phyloP scores from a whole-genome alignment of 1,140 invertebrate genomes.

The Campoletis sonorensis region DNA sequence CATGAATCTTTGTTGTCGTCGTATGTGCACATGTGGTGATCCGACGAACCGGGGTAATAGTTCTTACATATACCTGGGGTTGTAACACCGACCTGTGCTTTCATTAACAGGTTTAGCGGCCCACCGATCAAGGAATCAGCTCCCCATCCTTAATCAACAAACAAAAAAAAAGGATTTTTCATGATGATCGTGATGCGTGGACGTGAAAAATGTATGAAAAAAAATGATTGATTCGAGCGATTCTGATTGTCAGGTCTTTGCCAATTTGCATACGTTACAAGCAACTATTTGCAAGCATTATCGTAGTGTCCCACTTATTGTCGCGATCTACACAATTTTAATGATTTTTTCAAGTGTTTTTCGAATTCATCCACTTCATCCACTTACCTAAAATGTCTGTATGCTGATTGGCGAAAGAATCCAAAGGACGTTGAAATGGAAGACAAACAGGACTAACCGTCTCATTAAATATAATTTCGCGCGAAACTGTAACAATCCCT shows the following conservation, averaged over 20 bases:
- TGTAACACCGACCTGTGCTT: conserved; percentile 80
- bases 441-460: conserved; percentile 82
- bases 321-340: too few species aligned
- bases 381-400: conserved; percentile 78
- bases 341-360: too few species aligned
- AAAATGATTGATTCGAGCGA: not conserved
- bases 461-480: conserved; percentile 76
- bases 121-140: conserved; percentile 77
- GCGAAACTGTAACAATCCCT: conserved; percentile 76
- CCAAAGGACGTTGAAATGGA: conserved; percentile 77
- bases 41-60: conserved; percentile 55
- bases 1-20: conserved; percentile 58
- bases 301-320: not conserved
- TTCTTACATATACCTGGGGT: conserved; percentile 74
- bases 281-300: not conserved
- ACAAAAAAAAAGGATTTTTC: not conserved
- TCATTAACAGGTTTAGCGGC: conserved; percentile 77
- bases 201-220: not conserved
- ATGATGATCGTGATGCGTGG: not conserved
- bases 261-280: too few species aligned
- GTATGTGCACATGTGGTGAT: conserved; percentile 81
- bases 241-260: too few species aligned
- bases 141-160: conserved; percentile 80
- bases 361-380: conserved; percentile 21
- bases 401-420: conserved; percentile 73